Base-by-base conservation (phyloP, 2,888 invertebrate species). In the Orchesella flavescens region DNA sequence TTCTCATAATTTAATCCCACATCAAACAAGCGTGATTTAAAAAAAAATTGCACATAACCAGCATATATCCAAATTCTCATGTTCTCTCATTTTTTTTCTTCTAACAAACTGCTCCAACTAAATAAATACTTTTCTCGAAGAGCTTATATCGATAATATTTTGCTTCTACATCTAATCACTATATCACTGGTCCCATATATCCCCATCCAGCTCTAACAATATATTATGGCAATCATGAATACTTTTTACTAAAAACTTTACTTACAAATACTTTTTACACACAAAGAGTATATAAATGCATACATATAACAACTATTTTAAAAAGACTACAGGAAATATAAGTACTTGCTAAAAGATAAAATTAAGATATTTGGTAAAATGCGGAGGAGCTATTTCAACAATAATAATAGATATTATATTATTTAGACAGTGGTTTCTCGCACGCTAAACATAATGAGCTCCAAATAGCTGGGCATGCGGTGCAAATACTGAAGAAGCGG, bases 391-490 rank as follows among this genome's bases (percentile, higher is more conserved):
- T n/a, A n/a, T n/a, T n/a, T n/a, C n/a, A n/a, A n/a, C n/a, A n/a
- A n/a, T n/a, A n/a, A n/a, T n/a, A n/a, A n/a, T n/a, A n/a, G n/a
- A 2, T 34, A 34, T 34, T 34, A 34, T 34, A 34, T 34, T 4
- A 34, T 34, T 34, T 73, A 88, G 23, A 88, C 88, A 19, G 88
- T 86, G 21, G 88, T 88, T 76, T 88, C 88, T 72, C 86, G 83
- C 24, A 88, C 85, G 68, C 87, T 87, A 81, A 87, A 87, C 84
- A 88, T 87, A 66, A 88, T 85, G 63, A 88, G 73, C 63, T 87
- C 87, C 43, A 88, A 83, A 65, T 88, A 87, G 53, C 85, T 86
- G 46, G 88, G 87, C 88, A 88, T 88, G 81, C 87, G 81, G 82
- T 87, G 86, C 80, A 87, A 75, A 79, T 88, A 86, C 73, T 87